Evolutionary conservation across 2,888 invertebrate genomes (phyloP), one percentile per base, ranked within the genome.

Genomic region (Erannis defoliaria): DNA sequence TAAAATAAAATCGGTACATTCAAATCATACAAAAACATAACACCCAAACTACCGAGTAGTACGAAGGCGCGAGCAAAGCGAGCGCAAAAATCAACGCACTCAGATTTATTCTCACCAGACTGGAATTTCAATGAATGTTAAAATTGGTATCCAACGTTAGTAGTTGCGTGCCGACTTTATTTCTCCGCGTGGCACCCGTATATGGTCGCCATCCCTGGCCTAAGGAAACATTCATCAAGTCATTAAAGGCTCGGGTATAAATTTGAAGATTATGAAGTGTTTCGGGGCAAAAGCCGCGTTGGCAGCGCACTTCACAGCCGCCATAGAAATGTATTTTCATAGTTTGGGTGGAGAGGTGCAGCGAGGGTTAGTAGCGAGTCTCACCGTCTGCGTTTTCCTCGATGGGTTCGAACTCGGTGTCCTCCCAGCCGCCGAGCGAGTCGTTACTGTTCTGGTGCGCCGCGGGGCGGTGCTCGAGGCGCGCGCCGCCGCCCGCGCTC

Each of bases 391-490:
- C 90, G 55, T 94, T 87, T 76, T 95, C 96, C 80, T 97, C 97
- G 19, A 97, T 93, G 2, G 97, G 96, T 80, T 97, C 97, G 84
- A 97, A 97, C 86, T 97, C 97, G 2, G 95, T 94, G 77, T 97
- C 97, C 67, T 97, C 97, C 97, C 97, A 97, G 51, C 94, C 94
- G 54, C 89, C 90, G 60, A 94, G 94, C 19, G 94, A 93, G 75
- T 90, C 90, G 74, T 88, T 88, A 75, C 88, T 93, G 82, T 92
- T 93, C 82, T 94, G 88, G 71, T 93, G 90, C 56, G 88, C 78
- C 19, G 87, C 75, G 21, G 82, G 78, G 0, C 79, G 75, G 56
- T 81, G 85, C 14, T 82, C 83, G 1, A 76, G 69, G 12, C 79
- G 69, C 1, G 71, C 62, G 16, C 14, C 35, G 48, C 66, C 46